Base-by-base conservation (phyloP, 2,797 vertebrate species). In the Dicrostonyx torquatus region DNA sequence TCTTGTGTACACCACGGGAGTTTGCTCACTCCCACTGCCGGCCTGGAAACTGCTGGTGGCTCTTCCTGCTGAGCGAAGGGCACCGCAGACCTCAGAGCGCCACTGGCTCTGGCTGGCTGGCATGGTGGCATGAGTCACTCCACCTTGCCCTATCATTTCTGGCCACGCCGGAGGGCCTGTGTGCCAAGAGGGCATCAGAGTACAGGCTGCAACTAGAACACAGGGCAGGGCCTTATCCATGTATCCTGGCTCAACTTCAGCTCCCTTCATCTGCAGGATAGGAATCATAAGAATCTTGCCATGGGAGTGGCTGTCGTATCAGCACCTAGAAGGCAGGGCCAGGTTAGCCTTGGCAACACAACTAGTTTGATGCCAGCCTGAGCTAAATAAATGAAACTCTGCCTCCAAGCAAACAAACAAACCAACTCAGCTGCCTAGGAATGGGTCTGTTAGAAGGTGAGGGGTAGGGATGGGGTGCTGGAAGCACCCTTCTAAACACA, bases 241-340 rank as follows among this genome's bases (percentile, higher is more conserved):
- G 10, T 55, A 87, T 95, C 68, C 90, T 72, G 48, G 53, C 34
- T 87, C 91, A 72, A 93, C 48, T 80, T 89, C n/a, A 14, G 37
- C 76, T 93, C n/a, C 89, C 93, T 90, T 85, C 66, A 82, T 68
- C 37, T 64, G 37, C n/a, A 83, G 31, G 79, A 66, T 40, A 58
- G 55, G 68, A 94, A n/a, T 92, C 18, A 0, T 29, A 83, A 68
- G 78, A 90, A 70, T 75, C 6, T 53, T 45, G 40, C n/a, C 24
- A 79, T 31, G 48, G 9, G 37, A 14, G 29, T 43, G 70, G 64
- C 53, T 34, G 53, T 75, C 37, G 20, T 34, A 29, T 18, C 53
- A 8, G 50, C 50, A 26, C 40, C 53, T 40, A 53, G 77, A 58
- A 91, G 31, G 75, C 62, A 22, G 60, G 37, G 55, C 29, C 58